These are phyloP conservation scores for Thaumetopoea pityocampa DNA, from an alignment of 1,140 invertebrate species.

Conservation along the genomic window DNA sequence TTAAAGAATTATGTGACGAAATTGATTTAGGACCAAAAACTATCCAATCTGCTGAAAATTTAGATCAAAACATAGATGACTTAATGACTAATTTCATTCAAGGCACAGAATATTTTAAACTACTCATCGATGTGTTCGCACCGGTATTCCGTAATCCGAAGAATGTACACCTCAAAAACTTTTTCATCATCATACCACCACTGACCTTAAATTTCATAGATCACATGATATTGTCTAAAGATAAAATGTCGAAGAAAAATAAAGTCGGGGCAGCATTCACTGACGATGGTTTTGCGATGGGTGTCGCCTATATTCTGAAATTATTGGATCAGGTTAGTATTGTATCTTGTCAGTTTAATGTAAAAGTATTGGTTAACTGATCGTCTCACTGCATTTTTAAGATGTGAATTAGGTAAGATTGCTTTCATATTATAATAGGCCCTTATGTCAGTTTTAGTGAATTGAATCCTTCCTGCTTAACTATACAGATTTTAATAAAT, in stretches of 20 bases:
- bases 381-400: too few relatives aligned
- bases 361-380: too few relatives aligned
- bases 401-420: too few relatives aligned
- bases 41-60: constrained; percentile 80
- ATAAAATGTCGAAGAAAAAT: constrained; percentile 94
- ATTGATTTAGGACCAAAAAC: constrained; percentile 78
- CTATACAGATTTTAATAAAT: too few relatives aligned
- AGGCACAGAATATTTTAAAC: constrained; percentile 96
- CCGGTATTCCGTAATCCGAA: constrained; percentile 90
- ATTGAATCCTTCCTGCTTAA: too few relatives aligned
- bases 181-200: constrained; percentile 95
- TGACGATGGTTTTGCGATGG: constrained; percentile 99
- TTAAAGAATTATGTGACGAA: constrained; percentile 77
- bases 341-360: too few relatives aligned
- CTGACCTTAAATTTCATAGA: constrained; percentile 97
- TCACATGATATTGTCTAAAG: constrained; percentile 93
- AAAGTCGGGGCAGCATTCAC: constrained; percentile 92
- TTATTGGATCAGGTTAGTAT: constrained; percentile 80
- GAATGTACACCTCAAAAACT: constrained; percentile 94
- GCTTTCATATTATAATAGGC: too few relatives aligned
- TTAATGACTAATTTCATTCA: constrained; percentile 92
- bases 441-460: too few relatives aligned
- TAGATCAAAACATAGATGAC: constrained; percentile 87
- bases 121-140: constrained; percentile 95
- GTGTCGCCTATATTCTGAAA: constrained; percentile 85